phyloP scores from a whole-genome alignment of 2,797 vertebrate species.

The Chelon auratus region DNA sequence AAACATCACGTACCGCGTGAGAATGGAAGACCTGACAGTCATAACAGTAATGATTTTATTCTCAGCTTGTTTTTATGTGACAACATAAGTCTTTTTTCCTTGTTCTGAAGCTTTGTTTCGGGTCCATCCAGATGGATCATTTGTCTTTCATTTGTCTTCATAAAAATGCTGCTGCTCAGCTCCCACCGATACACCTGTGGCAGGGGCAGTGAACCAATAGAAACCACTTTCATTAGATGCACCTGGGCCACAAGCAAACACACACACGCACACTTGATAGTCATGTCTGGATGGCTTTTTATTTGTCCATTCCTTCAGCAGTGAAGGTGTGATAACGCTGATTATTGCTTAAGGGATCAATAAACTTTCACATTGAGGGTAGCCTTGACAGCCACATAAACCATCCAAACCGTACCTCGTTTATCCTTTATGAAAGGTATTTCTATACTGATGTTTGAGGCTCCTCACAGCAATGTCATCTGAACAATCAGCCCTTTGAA shows the following conservation, averaged over 20 bases:
- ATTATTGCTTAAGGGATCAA: conserved; percentile 6
- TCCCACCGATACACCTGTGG: conserved; percentile 30
- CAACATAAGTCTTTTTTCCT: conserved; percentile 11
- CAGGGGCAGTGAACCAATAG: conserved; percentile 38
- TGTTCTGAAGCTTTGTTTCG: conserved; percentile 9
- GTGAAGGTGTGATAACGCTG: background rate
- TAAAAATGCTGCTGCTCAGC: conserved; percentile 42
- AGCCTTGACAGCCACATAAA: conserved; percentile 5
- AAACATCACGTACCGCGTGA: background rate
- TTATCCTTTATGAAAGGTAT: conserved; percentile 1
- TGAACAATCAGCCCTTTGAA: background rate
- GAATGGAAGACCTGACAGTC: background rate
- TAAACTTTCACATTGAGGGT: background rate
- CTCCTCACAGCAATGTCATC: background rate
- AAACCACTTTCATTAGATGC: conserved; percentile 20
- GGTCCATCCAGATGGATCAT: conserved; percentile 44
- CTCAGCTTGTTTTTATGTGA: conserved; percentile 4
- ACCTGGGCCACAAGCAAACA: conserved; percentile 27
- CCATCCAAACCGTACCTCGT: background rate
- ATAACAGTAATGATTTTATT: conserved; percentile 8
- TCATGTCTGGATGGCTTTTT: conserved; percentile 1
- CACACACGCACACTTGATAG: conserved; percentile 1
- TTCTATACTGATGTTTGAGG: background rate
- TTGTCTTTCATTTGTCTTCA: conserved; percentile 55
- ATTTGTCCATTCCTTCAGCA: background rate